Percentiles rank a stretch among this genome's conserved stretches.
These are phyloP conservation scores for Caenorhabditis sp. DNA, from an alignment of 2,888 invertebrate species.

Conservation along the genomic window DNA sequence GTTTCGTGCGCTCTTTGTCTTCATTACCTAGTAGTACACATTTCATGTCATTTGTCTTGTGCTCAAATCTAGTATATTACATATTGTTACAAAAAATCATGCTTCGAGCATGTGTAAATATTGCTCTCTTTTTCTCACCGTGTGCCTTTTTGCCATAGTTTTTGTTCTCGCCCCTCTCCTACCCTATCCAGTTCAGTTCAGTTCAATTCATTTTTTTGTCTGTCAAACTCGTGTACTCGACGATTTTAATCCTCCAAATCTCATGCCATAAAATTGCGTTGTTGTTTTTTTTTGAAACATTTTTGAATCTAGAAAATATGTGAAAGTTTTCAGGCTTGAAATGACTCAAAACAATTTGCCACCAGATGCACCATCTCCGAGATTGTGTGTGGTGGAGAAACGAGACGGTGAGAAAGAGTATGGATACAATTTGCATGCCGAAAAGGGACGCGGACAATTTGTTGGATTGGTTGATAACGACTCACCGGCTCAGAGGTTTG, in stretches of 20 bases:
- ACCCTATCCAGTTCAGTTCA: too few species aligned
- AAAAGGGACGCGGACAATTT: slow-evolving; percentile 64
- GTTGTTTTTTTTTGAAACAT: background rate
- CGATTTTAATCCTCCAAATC: slow-evolving; percentile 6
- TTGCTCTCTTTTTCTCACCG: background rate
- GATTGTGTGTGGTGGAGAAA: slow-evolving; percentile 65
- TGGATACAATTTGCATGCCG: slow-evolving; percentile 70
- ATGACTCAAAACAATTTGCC: slow-evolving; percentile 43
- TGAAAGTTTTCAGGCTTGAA: background rate
- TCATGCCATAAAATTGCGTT: slow-evolving; percentile 19
- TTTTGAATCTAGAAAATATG: background rate
- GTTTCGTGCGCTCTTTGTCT: background rate
- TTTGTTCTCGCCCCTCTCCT: background rate
- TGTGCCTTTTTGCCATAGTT: slow-evolving; percentile 4
- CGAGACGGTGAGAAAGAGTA: slow-evolving; percentile 52
- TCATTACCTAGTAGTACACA: too few species aligned
- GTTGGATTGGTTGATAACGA: slow-evolving; percentile 64
- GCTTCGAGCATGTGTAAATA: background rate
- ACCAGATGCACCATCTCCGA: slow-evolving; percentile 61
- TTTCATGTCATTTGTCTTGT: too few species aligned
- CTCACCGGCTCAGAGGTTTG: slow-evolving; percentile 41
- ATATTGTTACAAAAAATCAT: background rate
- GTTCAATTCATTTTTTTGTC: background rate
- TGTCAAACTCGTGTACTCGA: background rate
- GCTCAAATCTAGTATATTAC: too few species aligned